Evolutionary conservation across 2,113 vertebrate species (phyloP).

Genomic region (Sterna hirundo): DNA sequence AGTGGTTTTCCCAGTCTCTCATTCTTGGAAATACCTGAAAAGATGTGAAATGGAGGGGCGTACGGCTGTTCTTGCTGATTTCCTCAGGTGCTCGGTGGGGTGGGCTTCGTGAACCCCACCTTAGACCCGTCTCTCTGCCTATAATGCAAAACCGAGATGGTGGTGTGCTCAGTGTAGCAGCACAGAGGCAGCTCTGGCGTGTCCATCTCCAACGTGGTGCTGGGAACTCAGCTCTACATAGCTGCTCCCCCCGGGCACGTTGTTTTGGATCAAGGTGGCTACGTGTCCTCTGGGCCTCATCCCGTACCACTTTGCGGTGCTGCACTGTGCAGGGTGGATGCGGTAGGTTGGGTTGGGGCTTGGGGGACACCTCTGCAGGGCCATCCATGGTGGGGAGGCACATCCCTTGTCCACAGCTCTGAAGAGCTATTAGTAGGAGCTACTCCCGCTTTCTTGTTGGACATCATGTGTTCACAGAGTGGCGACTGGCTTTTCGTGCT

Average conservation of each 20-base stretch:
- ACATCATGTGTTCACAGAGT: not conserved
- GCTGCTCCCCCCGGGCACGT: rapidly evolving
- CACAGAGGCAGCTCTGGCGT: not conserved
- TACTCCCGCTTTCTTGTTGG: not conserved
- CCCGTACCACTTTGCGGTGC: not conserved
- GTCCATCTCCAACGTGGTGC: not conserved
- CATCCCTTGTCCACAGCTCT: not conserved
- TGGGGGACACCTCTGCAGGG: not conserved
- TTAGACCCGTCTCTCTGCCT: not conserved
- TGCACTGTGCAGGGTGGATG: not conserved
- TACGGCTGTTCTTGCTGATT: not conserved
- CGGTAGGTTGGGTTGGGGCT: not conserved
- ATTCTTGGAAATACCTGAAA: not conserved
- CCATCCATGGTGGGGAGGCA: not conserved
- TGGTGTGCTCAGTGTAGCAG: not conserved
- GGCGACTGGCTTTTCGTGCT: rapidly evolving
- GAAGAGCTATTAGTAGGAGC: not conserved
- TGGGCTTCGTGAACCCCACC: not conserved
- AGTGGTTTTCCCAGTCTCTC: not conserved
- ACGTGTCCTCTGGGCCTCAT: rapidly evolving
- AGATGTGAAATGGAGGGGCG: rapidly evolving
- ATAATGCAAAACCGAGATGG: rapidly evolving
- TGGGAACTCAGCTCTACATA: rapidly evolving
- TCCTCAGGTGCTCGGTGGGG: not conserved
- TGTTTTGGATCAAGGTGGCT: not conserved